Evolutionary conservation across 2,113 vertebrate genomes (phyloP).

Genomic region (Pan paniscus): DNA sequence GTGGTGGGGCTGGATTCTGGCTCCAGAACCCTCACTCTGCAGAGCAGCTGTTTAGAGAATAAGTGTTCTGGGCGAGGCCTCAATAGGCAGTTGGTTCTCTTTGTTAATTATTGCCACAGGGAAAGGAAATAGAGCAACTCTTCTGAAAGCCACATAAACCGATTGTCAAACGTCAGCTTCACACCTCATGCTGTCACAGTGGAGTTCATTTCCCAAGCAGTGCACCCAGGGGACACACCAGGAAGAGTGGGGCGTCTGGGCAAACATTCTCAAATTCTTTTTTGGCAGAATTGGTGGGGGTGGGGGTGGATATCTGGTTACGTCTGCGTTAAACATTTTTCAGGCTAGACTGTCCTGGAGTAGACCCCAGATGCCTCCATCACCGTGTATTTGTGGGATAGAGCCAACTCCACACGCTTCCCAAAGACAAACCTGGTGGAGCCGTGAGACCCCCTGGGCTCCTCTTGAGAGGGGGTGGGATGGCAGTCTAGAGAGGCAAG

Average conservation of each 20-base stretch:
- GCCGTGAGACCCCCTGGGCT: fast-evolving
- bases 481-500: not conserved
- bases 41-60: not conserved
- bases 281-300: not conserved
- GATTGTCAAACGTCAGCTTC: not conserved
- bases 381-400: not conserved
- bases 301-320: constrained; percentile 24
- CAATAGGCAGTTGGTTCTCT: not conserved
- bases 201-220: not conserved
- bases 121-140: not conserved
- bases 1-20: not conserved
- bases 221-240: constrained; percentile 48
- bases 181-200: not conserved
- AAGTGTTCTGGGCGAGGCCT: not conserved
- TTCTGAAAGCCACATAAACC: not conserved
- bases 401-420: not conserved
- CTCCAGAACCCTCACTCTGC: not conserved
- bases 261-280: constrained; percentile 40
- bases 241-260: constrained; percentile 27
- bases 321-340: not conserved
- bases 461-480: not conserved
- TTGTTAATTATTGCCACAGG: not conserved
- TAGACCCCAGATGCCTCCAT: not conserved
- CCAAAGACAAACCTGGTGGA: not conserved
- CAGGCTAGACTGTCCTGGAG: not conserved